Evolutionary conservation across 2,113 vertebrate genomes (phyloP).

Genomic region (Sisor rabdophorus): DNA sequence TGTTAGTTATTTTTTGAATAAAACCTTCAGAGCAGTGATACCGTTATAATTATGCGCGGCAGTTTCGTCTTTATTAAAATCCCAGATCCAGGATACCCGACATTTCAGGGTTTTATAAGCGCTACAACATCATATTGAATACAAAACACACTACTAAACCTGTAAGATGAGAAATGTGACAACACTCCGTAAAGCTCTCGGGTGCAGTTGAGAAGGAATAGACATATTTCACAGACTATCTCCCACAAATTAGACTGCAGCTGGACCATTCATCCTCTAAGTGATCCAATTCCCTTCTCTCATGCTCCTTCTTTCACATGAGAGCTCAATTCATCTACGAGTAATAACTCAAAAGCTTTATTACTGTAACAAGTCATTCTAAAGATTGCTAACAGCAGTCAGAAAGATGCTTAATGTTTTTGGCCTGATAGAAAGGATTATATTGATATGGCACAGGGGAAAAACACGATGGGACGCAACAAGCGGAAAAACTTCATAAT

Average conservation of each 20-base stretch:
- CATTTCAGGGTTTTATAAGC: neutral
- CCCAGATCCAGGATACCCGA: too few relatives aligned
- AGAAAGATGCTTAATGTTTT: slow-evolving; percentile 15
- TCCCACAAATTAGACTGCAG: slow-evolving; percentile 41
- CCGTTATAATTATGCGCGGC: neutral
- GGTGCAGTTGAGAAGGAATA: slow-evolving; percentile 7
- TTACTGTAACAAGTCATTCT: slow-evolving; percentile 32
- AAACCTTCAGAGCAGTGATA: too few relatives aligned
- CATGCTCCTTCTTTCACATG: neutral
- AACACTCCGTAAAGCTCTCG: neutral
- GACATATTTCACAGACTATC: slow-evolving; percentile 40
- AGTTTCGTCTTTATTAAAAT: neutral
- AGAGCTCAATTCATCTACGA: slow-evolving; percentile 36
- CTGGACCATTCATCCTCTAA: slow-evolving; percentile 41
- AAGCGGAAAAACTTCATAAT: slow-evolving; percentile 3
- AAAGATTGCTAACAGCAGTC: slow-evolving; percentile 39
- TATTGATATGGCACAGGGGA: neutral
- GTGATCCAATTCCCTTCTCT: slow-evolving; percentile 41
- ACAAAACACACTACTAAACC: neutral
- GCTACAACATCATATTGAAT: neutral
- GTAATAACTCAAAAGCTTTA: slow-evolving; percentile 42
- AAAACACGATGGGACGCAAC: neutral
- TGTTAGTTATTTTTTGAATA: neutral
- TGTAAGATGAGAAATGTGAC: neutral
- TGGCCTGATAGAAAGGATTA: slow-evolving; percentile 1